Percentiles rank a stretch among this genome's conserved stretches.
These are phyloP conservation scores for Halocynthia aurantium DNA, from an alignment of 23 tunicate genomes.

Conservation along the genomic window DNA sequence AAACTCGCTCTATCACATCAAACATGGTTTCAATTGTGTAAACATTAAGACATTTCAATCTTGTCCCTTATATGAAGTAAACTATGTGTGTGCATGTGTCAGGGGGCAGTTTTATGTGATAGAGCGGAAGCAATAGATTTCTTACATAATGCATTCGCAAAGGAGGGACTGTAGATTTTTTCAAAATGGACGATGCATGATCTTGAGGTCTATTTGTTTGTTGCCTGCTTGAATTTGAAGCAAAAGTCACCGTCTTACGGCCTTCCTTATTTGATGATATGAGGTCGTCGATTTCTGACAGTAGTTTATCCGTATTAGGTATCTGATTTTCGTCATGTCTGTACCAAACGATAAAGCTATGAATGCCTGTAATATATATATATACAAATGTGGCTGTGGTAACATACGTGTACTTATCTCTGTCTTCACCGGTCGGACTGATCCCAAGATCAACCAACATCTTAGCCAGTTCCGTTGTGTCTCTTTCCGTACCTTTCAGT, in stretches of 20 bases:
- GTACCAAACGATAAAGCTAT: no score
- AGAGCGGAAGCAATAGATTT: not conserved
- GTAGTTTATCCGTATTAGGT: not conserved
- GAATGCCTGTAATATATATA: no score
- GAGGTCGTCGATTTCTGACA: slow-evolving; percentile 17
- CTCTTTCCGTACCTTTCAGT: slow-evolving; percentile 62
- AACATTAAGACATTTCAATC: no score
- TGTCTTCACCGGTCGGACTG: slow-evolving; percentile 29
- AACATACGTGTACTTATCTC: not conserved
- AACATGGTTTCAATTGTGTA: no score
- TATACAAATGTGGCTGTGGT: no score
- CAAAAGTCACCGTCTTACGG: slow-evolving; percentile 45
- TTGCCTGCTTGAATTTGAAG: slow-evolving; percentile 1
- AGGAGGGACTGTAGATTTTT: slow-evolving; percentile 59
- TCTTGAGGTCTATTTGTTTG: slow-evolving; percentile 10
- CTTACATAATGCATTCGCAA: slow-evolving; percentile 49
- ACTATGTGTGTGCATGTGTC: no score
- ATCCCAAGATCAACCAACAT: slow-evolving; percentile 86
- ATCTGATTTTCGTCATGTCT: no score
- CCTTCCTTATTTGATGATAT: slow-evolving; percentile 13
- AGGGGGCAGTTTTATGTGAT: not conserved
- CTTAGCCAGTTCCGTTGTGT: slow-evolving; percentile 55
- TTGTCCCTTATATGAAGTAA: no score
- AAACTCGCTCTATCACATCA: no score
- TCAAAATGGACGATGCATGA: slow-evolving; percentile 25